phyloP scores from a whole-genome alignment of 2,797 vertebrate species.

The Pelodytes ibericus region DNA sequence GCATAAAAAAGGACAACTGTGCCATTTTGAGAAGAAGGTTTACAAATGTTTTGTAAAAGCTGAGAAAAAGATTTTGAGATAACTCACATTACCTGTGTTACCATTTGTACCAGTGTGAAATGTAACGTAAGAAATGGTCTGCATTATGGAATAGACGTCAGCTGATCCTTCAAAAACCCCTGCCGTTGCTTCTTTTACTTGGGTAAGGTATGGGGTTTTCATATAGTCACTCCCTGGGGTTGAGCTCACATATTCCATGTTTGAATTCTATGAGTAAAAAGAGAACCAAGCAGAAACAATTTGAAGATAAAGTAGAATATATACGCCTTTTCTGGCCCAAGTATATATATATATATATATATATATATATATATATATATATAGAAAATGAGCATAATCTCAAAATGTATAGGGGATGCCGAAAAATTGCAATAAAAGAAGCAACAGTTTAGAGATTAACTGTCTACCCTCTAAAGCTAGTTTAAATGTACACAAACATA shows the following conservation, averaged over 20 bases:
- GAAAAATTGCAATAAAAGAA: too few relatives aligned
- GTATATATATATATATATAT: too few relatives aligned
- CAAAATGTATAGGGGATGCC: too few relatives aligned
- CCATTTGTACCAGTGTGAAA: constrained; percentile 63
- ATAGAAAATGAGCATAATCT: too few relatives aligned
- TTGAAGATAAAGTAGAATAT: too few relatives aligned
- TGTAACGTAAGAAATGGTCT: constrained; percentile 72
- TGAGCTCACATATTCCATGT: constrained; percentile 32
- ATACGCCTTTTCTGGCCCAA: too few relatives aligned
- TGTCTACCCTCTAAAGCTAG: too few relatives aligned
- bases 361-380: too few relatives aligned
- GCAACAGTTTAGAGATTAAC: too few relatives aligned
- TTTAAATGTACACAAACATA: too few relatives aligned
- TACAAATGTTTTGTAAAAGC: constrained; percentile 63
- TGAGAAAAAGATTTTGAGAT: constrained; percentile 55
- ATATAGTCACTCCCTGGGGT: constrained; percentile 61
- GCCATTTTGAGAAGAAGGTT: constrained; percentile 13
- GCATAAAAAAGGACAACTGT: constrained; percentile 55
- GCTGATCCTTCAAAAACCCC: constrained; percentile 78
- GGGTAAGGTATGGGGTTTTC: constrained; percentile 52
- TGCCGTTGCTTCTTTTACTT: constrained; percentile 61
- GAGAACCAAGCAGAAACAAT: not conserved
- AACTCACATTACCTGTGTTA: constrained; percentile 25
- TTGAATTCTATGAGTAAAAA: constrained; percentile 23
- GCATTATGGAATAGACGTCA: constrained; percentile 72